Base-by-base conservation (phyloP, 1,140 invertebrate species). In the Magallana gigas region DNA sequence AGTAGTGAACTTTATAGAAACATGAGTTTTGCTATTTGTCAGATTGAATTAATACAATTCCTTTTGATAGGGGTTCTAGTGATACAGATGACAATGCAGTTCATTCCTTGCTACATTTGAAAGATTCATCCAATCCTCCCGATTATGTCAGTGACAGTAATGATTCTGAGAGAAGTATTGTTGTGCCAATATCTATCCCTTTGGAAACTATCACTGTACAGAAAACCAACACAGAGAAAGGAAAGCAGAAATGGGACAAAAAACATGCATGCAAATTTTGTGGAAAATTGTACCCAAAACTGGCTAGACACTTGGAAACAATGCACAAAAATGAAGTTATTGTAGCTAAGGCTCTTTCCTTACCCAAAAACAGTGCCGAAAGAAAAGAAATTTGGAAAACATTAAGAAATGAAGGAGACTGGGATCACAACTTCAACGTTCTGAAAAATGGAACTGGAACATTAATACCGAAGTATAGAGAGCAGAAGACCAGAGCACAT, bases 381-480 rank as follows among this genome's bases (percentile, higher is more conserved):
- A 85, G 84, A 48, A 64, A 57, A 85, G 12, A 71, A 48, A 6
- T n/a, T 8, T 85, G 84, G 84, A 36, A 68, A 48, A 48, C 29
- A 71, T 7, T 85, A 8, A 36, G 64, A 9, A 71, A 64, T n/a
- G 56, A 85, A 85, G 84, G 84, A 8, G 56, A 85, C 23, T 85
- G 36, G 48, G n/a, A 48, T 68, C 84, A 85, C 56, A 85, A 85
- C 56, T 68, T 36, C 14, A 48, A 85, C 5, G 84, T 85, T 48
- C 23, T 85, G 36, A n/a, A 85, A 56, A 68, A 64, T 68, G 62
- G 62, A 23, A 9, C 64, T 9, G 84, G 84, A 29, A 16, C n/a
- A 14, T 11, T 85, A 11, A 85, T 85, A 48, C 18, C 84, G 71
- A 85, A 85, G 56, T 85, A 85, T 18, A 23, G 84, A 36, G 29